Evolutionary conservation across 2,888 invertebrate species (phyloP).

Genomic region (Kryphioiulus occultus): DNA sequence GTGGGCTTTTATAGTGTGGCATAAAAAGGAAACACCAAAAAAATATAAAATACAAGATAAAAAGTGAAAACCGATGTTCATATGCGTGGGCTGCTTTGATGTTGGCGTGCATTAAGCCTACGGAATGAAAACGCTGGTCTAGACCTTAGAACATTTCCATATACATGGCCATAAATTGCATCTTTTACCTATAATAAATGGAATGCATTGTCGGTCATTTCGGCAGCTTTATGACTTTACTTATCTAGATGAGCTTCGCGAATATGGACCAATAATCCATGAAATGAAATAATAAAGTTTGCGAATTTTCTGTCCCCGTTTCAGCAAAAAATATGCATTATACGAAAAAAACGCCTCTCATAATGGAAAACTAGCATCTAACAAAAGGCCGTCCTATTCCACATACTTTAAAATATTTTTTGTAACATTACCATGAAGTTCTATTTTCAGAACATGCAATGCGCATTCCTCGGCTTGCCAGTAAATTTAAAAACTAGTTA

Average conservation of each 20-base stretch:
- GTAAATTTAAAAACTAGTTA: not conserved
- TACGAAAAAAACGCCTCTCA: not conserved
- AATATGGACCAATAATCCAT: constrained; percentile 8
- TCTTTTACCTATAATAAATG: constrained; percentile 17
- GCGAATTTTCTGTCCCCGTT: not conserved
- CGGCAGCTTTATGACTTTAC: not conserved
- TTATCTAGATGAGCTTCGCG: constrained; percentile 9
- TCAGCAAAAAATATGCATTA: not conserved
- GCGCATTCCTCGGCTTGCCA: not conserved
- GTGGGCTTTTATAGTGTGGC: not conserved
- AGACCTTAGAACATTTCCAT: constrained; percentile 9
- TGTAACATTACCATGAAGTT: not conserved
- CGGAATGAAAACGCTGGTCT: not conserved
- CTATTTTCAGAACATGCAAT: not conserved
- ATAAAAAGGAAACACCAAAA: constrained; percentile 1
- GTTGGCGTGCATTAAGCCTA: not conserved
- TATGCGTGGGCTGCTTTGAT: not conserved
- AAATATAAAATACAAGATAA: constrained; percentile 9
- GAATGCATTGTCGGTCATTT: constrained; percentile 23
- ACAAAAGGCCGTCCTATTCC: not conserved
- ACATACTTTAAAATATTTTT: not conserved
- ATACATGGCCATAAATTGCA: constrained; percentile 9
- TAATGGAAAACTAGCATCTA: not conserved
- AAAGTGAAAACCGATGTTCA: constrained; percentile 23
- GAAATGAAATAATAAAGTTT: constrained; percentile 23